These are phyloP conservation scores for Lampris incognitus DNA, from an alignment of 2,113 vertebrate species.

Conservation along the genomic window DNA sequence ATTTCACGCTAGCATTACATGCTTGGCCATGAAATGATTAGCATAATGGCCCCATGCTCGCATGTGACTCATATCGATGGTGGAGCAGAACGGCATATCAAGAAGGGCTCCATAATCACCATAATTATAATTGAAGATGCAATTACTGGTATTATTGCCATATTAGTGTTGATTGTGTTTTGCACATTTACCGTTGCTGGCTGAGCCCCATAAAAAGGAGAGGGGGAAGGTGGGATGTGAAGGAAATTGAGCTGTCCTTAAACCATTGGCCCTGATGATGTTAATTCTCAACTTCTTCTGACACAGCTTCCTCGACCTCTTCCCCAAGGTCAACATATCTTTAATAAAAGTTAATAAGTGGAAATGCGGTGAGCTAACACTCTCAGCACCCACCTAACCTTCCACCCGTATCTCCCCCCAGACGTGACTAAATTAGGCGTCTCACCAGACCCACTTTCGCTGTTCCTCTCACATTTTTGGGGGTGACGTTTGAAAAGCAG, in stretches of 20 bases:
- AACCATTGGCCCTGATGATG: slow-evolving; percentile 55
- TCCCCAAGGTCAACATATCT: slow-evolving; percentile 78
- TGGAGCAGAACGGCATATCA: slow-evolving; percentile 70
- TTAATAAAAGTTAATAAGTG: slow-evolving; percentile 76
- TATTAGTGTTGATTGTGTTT: slow-evolving; percentile 76
- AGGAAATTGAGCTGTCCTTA: slow-evolving; percentile 39
- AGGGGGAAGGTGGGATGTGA: slow-evolving; percentile 38
- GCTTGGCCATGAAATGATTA: slow-evolving; percentile 72
- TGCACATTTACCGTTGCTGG: slow-evolving; percentile 44
- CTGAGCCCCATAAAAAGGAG: slow-evolving; percentile 30
- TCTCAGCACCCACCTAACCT: slow-evolving; percentile 28
- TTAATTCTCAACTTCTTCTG: slow-evolving; percentile 77
- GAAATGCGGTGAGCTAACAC: slow-evolving; percentile 51
- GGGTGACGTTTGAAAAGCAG: slow-evolving; percentile 62
- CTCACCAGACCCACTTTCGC: slow-evolving; percentile 48
- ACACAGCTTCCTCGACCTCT: slow-evolving; percentile 70
- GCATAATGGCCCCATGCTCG: slow-evolving; percentile 77
- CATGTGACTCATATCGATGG: slow-evolving; percentile 77
- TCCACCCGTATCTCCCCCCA: slow-evolving; percentile 51
- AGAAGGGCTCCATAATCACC: slow-evolving; percentile 76
- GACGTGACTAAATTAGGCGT: slow-evolving; percentile 73
- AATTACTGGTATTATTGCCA: slow-evolving; percentile 78
- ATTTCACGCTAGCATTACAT: slow-evolving; percentile 71
- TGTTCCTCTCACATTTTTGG: slow-evolving; percentile 50
- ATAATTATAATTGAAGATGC: slow-evolving; percentile 79